Conservation (phyloP, 2,113 vertebrate genomes). For the Sylvietta virens region DNA sequence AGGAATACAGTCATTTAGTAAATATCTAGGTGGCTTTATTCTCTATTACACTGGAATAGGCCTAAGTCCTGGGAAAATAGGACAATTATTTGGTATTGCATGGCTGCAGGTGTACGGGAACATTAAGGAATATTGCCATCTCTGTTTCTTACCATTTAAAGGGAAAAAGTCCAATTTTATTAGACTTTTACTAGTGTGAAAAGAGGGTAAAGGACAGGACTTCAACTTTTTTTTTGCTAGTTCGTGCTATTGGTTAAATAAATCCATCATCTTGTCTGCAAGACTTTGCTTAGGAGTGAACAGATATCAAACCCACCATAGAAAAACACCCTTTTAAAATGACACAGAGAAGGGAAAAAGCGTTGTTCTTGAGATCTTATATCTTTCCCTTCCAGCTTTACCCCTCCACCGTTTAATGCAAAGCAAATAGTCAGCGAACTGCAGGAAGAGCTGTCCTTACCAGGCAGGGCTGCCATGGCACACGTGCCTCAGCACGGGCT, state of each 20-base stretch:
- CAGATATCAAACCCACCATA: neutral
- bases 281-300: neutral
- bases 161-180: neutral
- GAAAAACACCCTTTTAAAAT: neutral
- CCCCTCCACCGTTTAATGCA: neutral
- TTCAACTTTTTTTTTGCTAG: neutral
- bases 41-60: neutral
- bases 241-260: neutral
- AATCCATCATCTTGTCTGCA: neutral
- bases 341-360: neutral
- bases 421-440: neutral
- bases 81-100: neutral
- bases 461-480: neutral
- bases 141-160: neutral
- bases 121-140: neutral
- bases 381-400: neutral
- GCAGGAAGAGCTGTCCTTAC: neutral
- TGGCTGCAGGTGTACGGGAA: neutral
- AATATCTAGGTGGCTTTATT: neutral
- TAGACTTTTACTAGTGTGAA: neutral
- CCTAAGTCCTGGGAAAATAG: neutral
- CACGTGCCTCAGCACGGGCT: accelerated
- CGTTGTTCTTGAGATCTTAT: neutral
- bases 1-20: neutral
- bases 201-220: neutral